These are phyloP conservation scores for Botia kubotai DNA, from an alignment of 2,797 vertebrate genomes.

Conservation along the genomic window DNA sequence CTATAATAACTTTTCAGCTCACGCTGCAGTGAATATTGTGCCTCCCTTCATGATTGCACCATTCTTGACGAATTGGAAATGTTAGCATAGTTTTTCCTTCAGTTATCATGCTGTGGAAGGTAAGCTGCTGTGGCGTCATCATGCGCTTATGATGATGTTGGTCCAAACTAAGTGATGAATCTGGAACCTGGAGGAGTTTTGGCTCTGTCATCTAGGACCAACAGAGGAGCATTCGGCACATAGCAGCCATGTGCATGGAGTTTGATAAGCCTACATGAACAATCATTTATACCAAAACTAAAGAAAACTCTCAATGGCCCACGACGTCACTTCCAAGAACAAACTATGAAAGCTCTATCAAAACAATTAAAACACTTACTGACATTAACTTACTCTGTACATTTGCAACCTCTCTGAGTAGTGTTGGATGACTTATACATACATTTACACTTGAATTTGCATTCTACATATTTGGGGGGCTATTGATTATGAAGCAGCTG, in stretches of 20 bases:
- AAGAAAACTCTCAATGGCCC: constrained; percentile 8
- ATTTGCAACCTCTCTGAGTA: constrained; percentile 10
- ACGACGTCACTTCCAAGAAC: constrained; percentile 7
- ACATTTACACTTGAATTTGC: constrained; percentile 54
- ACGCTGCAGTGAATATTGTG: no score
- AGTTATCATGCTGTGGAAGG: constrained; percentile 30
- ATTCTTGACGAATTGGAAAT: no score
- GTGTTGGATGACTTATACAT: background rate
- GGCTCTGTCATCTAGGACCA: constrained; percentile 50
- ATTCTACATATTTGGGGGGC: constrained; percentile 52
- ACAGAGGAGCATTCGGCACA: constrained; percentile 53
- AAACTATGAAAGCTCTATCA: constrained; percentile 27
- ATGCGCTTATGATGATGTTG: constrained; percentile 57
- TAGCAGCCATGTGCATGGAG: constrained; percentile 61
- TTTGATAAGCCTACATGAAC: constrained; percentile 53
- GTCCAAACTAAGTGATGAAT: constrained; percentile 60
- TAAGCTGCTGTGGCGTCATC: constrained; percentile 62
- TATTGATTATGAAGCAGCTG: constrained; percentile 71
- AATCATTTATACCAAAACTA: constrained; percentile 36
- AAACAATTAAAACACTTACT: constrained; percentile 26
- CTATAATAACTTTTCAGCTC: no score
- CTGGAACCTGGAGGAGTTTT: constrained; percentile 50
- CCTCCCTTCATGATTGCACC: no score
- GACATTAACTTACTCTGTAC: constrained; percentile 26
- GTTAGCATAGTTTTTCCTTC: no score